phyloP scores from a whole-genome alignment of 2,888 invertebrate species.

The Pristionchus mayeri region DNA sequence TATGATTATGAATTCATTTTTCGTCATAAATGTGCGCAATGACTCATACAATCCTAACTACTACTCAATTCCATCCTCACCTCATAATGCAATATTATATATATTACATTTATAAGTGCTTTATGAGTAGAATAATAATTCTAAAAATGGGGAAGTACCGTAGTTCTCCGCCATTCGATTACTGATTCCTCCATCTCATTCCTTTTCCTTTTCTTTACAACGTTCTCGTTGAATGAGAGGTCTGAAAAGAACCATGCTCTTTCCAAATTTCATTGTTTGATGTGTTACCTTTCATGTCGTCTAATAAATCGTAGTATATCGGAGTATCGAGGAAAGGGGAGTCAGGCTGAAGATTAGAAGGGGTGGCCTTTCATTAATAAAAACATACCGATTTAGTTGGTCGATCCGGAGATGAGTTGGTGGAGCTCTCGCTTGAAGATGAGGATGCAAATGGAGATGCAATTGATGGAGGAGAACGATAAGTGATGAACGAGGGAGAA shows the following conservation, averaged over 20 bases:
- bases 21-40: no score
- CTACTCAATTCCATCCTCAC: no score
- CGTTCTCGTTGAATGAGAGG: neutral
- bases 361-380: no score
- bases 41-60: no score
- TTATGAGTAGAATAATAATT: no score
- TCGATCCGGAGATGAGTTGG: neutral
- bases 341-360: no score
- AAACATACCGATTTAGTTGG: conserved; percentile 6
- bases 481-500: neutral
- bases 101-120: no score
- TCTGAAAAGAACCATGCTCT: neutral
- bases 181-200: neutral
- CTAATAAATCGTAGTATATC: neutral
- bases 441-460: no score
- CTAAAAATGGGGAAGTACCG: no score
- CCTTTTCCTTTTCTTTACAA: neutral
- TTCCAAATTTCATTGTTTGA: neutral
- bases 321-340: neutral
- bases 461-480: neutral
- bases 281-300: neutral
- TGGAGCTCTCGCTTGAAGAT: neutral
- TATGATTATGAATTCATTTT: no score
- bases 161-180: neutral
- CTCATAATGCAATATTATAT: no score